A percentile compares a stretch with the other conserved stretches of the same genome.
Evolutionary conservation across 1,140 invertebrate species (phyloP).

Genomic region (Trichonephila clavipes): DNA sequence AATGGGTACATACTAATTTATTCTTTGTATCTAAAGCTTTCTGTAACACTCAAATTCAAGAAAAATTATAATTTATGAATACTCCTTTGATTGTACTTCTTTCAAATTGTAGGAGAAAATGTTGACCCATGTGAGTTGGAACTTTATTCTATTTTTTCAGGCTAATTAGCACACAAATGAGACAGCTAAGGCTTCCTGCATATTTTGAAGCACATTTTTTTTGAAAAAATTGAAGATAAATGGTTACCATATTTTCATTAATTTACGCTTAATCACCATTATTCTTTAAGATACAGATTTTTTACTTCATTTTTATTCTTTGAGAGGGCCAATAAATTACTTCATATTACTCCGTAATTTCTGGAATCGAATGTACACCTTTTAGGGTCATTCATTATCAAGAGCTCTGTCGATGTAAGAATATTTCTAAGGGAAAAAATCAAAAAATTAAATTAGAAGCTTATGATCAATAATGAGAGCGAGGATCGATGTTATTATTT

Average conservation of each 20-base stretch:
- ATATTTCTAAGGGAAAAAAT: too few relatives aligned
- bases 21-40: too few relatives aligned
- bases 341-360: not conserved
- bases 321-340: constrained; percentile 19
- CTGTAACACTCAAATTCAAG: too few relatives aligned
- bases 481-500: too few relatives aligned
- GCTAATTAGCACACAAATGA: not conserved
- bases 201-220: not conserved
- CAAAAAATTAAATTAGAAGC: too few relatives aligned
- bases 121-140: not conserved
- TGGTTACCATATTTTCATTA: not conserved
- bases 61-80: too few relatives aligned
- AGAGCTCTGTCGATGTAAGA: too few relatives aligned
- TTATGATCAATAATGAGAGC: too few relatives aligned
- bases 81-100: too few relatives aligned
- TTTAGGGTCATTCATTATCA: not conserved
- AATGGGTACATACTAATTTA: too few relatives aligned
- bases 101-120: not conserved
- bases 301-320: not conserved
- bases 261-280: constrained; percentile 8
- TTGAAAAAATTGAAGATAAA: not conserved
- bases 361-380: not conserved
- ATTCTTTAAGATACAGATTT: not conserved
- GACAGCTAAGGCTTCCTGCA: not conserved
- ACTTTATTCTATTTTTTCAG: not conserved